These are phyloP conservation scores for Parnassius orleans DNA, from an alignment of 2,888 invertebrate genomes.

Conservation along the genomic window DNA sequence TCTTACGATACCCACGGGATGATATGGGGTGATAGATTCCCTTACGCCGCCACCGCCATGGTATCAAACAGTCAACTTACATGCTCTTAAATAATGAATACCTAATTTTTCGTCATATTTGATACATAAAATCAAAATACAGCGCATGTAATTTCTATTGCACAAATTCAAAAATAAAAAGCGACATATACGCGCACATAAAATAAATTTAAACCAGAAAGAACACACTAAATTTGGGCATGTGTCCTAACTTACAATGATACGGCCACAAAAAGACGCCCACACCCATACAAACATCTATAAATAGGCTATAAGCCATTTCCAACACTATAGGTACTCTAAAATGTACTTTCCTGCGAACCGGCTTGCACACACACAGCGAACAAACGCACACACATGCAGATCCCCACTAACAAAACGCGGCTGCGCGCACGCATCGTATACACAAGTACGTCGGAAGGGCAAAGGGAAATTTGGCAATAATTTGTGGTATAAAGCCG, in stretches of 20 bases:
- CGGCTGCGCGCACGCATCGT: conserved; percentile 30
- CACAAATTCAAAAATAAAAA: not conserved
- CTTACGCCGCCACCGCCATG: too few relatives aligned
- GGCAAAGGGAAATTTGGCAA: conserved; percentile 78
- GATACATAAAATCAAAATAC: too few relatives aligned
- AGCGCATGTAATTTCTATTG: not conserved
- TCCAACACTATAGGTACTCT: conserved; percentile 60
- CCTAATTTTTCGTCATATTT: too few relatives aligned
- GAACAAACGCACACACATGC: conserved; percentile 38
- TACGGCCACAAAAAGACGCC: conserved; percentile 12
- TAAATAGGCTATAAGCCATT: conserved; percentile 48
- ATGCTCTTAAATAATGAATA: too few relatives aligned
- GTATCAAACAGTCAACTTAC: too few relatives aligned
- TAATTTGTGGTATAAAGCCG: conserved; percentile 51
- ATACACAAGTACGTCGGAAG: conserved; percentile 39
- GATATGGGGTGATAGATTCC: too few relatives aligned
- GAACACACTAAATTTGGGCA: conserved; percentile 8
- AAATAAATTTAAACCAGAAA: not conserved
- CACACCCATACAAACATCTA: conserved; percentile 33
- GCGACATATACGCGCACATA: not conserved
- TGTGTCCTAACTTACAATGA: conserved; percentile 16
- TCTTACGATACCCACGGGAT: too few relatives aligned
- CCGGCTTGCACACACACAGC: conserved; percentile 58
- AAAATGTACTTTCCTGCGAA: conserved; percentile 54
- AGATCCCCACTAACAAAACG: not conserved